A percentile compares a stretch with the other conserved stretches of the same genome.
These are phyloP conservation scores for Hypotaenidia philippensis DNA, from an alignment of 2,797 vertebrate species.

Conservation along the genomic window DNA sequence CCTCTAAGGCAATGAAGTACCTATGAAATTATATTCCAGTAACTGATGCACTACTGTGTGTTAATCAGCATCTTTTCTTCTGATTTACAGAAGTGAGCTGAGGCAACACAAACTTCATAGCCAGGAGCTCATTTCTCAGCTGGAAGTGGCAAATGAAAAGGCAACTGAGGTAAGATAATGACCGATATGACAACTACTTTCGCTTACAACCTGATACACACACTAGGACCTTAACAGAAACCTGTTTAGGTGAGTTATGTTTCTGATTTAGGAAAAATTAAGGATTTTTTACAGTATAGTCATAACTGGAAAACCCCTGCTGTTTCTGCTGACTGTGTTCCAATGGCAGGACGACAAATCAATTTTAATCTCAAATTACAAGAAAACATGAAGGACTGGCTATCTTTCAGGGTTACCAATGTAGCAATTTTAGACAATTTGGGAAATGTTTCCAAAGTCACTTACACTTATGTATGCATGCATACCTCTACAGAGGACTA, in stretches of 20 bases:
- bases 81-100: conserved; percentile 87
- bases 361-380: neutral
- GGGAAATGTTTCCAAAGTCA: neutral
- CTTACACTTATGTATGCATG: neutral
- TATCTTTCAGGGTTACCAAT: neutral
- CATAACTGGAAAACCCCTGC: neutral
- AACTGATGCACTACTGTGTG: neutral
- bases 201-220: neutral
- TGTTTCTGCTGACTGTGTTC: neutral
- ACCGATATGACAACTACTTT: neutral
- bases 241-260: conserved; percentile 16
- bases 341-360: neutral
- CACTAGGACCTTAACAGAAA: conserved; percentile 1
- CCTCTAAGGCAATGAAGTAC: neutral
- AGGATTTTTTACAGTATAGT: neutral
- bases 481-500: neutral
- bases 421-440: neutral
- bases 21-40: neutral
- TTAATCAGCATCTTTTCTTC: conserved; percentile 44
- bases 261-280: conserved; percentile 2
- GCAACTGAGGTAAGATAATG: conserved; percentile 85
- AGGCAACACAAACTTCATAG: conserved; percentile 88
- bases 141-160: conserved; percentile 86
- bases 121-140: conserved; percentile 87
- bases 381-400: neutral